A percentile compares a stretch with the other conserved stretches of the same genome.
Evolutionary conservation across 2,797 vertebrate genomes (phyloP).

Genomic region (Ataeniobius toweri): DNA sequence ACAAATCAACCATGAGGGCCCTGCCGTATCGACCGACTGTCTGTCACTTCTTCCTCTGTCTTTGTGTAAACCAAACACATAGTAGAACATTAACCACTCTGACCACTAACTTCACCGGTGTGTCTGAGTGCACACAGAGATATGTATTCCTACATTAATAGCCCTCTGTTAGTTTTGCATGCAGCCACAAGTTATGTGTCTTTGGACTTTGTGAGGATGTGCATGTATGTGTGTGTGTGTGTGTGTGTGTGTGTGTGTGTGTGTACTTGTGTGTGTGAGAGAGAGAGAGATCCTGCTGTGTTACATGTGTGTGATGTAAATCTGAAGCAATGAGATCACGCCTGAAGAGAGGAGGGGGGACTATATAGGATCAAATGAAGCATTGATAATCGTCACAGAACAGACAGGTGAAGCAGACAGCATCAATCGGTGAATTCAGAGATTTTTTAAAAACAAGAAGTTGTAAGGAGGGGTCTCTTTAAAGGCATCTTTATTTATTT

Average conservation of each 20-base stretch:
- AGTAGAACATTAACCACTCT: constrained; percentile 71
- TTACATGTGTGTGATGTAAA: constrained; percentile 43
- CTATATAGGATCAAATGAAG: constrained; percentile 55
- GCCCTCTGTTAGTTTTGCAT: constrained; percentile 27
- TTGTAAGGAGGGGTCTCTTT: not conserved
- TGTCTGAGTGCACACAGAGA: constrained; percentile 40
- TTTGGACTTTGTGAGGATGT: constrained; percentile 15
- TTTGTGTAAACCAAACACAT: constrained; percentile 45
- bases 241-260: not conserved
- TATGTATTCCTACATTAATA: constrained; percentile 31
- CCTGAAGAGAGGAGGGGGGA: constrained; percentile 1
- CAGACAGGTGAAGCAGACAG: constrained; percentile 22
- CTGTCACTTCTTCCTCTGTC: constrained; percentile 53
- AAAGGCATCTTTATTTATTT: not conserved
- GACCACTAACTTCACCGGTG: constrained; percentile 27
- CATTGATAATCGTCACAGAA: constrained; percentile 22
- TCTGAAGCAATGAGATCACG: constrained; percentile 47
- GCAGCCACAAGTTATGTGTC: constrained; percentile 10
- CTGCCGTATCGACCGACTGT: constrained; percentile 40
- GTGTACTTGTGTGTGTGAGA: constrained; percentile 23
- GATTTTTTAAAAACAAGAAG: not conserved
- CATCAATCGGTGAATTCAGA: not conserved
- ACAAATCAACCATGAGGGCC: constrained; percentile 13
- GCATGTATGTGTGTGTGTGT: constrained; percentile 4
- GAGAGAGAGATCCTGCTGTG: constrained; percentile 21